Base-by-base conservation (phyloP, 2,113 vertebrate genomes). In the Larimichthys polyactis region DNA sequence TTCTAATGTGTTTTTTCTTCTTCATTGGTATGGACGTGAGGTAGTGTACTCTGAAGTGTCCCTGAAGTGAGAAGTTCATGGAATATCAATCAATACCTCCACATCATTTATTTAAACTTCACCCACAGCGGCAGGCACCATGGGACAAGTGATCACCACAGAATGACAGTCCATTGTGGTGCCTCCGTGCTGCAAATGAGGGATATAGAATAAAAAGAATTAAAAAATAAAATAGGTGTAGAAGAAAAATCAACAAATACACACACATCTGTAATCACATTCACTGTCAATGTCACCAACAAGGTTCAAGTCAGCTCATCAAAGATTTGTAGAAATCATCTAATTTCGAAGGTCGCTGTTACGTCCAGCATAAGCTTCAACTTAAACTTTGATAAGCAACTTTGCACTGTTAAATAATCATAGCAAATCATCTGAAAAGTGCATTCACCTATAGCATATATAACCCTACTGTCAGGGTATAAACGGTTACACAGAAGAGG, bases 31-130 rank as follows among this genome's bases (percentile, higher is more conserved):
- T 81, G 32, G 74, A 65, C 52, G 68, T 57, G 48, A 68, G 43
- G 32, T 49, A 64, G 29, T 57, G 32, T 32, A 55, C 51, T 79
- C 55, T 74, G n/a, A 79, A 19, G 11, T 49, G 55, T 32, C 46
- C 65, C 85, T 67, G 44, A 29, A 81, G 71, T 66, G 55, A 77
- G 55, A 64, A 66, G 70, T 69, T 88, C 64, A 55, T 46, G 32
- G 90, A 93, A 90, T 90, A 89, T 79, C 76, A 93, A 90, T 90
- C 78, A 52, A 79, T 83, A 73, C 16, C 46, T 48, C 71, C 19
- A 16, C 84, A 91, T 93, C 11, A 87, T 86, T 92, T 90, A 92
- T 92, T 92, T 81, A 92, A 86, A 90, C 76, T 72, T 84, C 52
- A 87, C 88, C 90, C 75, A 82, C 51, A 88, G 85, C 83, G 81